Conservation (phyloP, 2,113 vertebrate genomes). For the Phodopus roborovskii region DNA sequence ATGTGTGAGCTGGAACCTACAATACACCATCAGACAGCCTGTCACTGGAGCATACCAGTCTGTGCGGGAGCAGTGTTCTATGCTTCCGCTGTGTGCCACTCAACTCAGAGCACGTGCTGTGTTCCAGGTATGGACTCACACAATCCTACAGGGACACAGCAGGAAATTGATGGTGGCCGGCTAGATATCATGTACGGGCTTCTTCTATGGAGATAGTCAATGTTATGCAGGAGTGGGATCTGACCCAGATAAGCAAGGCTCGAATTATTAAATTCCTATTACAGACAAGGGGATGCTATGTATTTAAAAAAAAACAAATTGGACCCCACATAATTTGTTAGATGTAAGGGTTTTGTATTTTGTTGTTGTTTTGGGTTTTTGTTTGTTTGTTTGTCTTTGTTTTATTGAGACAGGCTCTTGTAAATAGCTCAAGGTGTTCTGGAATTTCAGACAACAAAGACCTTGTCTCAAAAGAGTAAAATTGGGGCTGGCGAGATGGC, state of each 20-base stretch:
- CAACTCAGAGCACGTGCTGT: neutral
- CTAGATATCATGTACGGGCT: neutral
- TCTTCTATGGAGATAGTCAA: neutral
- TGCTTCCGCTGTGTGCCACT: neutral
- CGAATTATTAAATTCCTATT: neutral
- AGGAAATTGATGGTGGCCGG: neutral
- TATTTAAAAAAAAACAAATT: neutral
- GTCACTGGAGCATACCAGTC: neutral
- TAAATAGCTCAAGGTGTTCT: neutral
- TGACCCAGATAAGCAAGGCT: neutral
- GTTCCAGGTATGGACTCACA: neutral
- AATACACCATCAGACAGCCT: neutral
- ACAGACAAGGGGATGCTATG: neutral
- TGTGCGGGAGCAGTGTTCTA: neutral
- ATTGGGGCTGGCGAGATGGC: neutral
- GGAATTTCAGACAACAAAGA: neutral
- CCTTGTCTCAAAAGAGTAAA: neutral
- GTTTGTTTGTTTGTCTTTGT: neutral
- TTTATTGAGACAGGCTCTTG: neutral
- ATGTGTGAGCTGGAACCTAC: neutral
- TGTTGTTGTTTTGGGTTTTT: neutral
- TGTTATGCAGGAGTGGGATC: neutral
- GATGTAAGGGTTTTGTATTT: neutral
- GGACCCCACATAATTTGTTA: neutral
- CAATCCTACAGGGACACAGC: neutral